These are phyloP conservation scores for Epirrhoe alternata DNA, from an alignment of 2,888 invertebrate genomes.

Conservation along the genomic window DNA sequence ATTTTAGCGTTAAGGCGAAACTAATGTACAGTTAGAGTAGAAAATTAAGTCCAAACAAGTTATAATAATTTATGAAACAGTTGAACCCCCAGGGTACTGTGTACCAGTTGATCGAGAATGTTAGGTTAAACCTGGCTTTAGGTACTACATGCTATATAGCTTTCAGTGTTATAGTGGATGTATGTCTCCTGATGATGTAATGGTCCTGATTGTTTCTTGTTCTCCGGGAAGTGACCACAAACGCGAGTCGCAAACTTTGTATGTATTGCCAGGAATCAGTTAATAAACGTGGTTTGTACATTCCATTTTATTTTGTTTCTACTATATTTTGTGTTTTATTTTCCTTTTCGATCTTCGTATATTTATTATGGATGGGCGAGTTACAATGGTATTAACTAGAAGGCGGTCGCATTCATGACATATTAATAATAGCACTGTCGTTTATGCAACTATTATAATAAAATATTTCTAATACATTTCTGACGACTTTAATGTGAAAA, in stretches of 20 bases:
- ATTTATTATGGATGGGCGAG: slow-evolving; percentile 58
- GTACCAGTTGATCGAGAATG: slow-evolving; percentile 73
- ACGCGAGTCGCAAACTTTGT: slow-evolving; percentile 80
- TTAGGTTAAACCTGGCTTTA: slow-evolving; percentile 76
- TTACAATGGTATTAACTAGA: slow-evolving; percentile 61
- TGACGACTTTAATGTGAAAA: slow-evolving; percentile 74
- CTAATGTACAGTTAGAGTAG: slow-evolving; percentile 86
- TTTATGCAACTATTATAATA: slow-evolving; percentile 61
- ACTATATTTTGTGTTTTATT: slow-evolving; percentile 82
- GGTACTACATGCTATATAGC: slow-evolving; percentile 70
- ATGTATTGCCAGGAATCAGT: slow-evolving; percentile 87
- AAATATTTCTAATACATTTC: slow-evolving; percentile 67
- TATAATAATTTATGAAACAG: slow-evolving; percentile 80
- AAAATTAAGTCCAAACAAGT: slow-evolving; percentile 84
- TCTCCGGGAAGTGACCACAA: slow-evolving; percentile 61
- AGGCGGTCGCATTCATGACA: slow-evolving; percentile 71
- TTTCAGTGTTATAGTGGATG: slow-evolving; percentile 78
- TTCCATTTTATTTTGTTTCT: slow-evolving; percentile 91
- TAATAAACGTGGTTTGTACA: slow-evolving; percentile 91
- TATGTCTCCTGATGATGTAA: slow-evolving; percentile 66
- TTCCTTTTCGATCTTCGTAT: slow-evolving; percentile 70
- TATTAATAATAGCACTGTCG: slow-evolving; percentile 56
- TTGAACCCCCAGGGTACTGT: slow-evolving; percentile 77
- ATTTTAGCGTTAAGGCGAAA: slow-evolving; percentile 86
- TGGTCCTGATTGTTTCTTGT: slow-evolving; percentile 57